These are phyloP conservation scores for Suillia variegata DNA, from an alignment of 2,888 invertebrate genomes.

Conservation along the genomic window DNA sequence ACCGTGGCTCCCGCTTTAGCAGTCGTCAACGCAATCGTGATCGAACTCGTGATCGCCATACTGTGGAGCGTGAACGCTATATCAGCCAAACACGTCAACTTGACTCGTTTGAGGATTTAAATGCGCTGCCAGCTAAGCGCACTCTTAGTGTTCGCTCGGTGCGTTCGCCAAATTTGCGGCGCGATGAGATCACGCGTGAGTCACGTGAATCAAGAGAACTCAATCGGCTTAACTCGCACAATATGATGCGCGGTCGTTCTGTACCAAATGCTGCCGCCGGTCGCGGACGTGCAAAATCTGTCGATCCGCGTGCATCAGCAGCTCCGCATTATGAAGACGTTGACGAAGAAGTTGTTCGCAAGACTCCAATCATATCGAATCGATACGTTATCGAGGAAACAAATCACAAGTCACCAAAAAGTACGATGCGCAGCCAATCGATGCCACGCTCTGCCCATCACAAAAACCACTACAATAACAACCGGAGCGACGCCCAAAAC, in stretches of 20 bases:
- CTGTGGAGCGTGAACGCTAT: conserved; percentile 63
- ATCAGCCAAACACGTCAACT: conserved; percentile 49
- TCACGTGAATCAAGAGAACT: conserved; percentile 42
- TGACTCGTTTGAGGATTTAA: conserved; percentile 50
- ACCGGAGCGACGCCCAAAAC: conserved; percentile 22
- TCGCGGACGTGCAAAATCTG: conserved; percentile 52
- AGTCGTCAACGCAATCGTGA: conserved; percentile 51
- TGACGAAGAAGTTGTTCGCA: conserved; percentile 59
- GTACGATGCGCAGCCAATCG: conserved; percentile 50
- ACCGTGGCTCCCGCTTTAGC: conserved; percentile 50
- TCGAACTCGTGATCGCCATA: conserved; percentile 60
- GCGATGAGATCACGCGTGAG: conserved; percentile 32
- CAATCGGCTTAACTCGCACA: conserved; percentile 42
- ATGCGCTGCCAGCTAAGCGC: conserved; percentile 46
- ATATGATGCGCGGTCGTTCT: conserved; percentile 40
- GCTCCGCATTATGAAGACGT: conserved; percentile 50
- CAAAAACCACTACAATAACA: conserved; percentile 23
- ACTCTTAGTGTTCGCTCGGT: conserved; percentile 53
- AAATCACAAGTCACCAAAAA: conserved; percentile 29
- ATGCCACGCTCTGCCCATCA: conserved; percentile 55
- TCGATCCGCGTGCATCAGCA: conserved; percentile 49
- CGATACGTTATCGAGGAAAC: conserved; percentile 69
- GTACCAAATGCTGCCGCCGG: conserved; percentile 34
- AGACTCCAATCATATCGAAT: conserved; percentile 72
- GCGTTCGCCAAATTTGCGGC: conserved; percentile 40